Evolutionary conservation across 2,797 vertebrate species (phyloP), one percentile per base, ranked within the genome.

Genomic region (Crenichthys baileyi): DNA sequence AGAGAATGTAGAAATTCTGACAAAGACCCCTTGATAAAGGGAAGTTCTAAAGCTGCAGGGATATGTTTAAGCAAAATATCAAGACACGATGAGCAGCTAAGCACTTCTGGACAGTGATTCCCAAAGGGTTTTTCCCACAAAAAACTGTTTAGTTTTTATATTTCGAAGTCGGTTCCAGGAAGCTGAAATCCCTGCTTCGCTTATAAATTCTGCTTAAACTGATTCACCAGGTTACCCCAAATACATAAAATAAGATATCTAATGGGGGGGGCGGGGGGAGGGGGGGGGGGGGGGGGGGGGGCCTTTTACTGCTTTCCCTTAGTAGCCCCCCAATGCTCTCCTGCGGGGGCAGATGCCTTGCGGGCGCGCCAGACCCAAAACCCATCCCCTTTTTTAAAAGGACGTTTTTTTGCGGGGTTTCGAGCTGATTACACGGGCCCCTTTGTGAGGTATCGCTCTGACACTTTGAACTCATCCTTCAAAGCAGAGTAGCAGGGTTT

Each of bases 321-420:
- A n/a, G n/a, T n/a, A n/a, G n/a, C n/a, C n/a, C n/a, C n/a, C n/a
- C 84, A 53, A 99, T 90, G 31, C 90, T 85, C n/a, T 18, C 95
- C 95, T 63, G 98, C 86, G 0, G 96, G 96, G 96, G 75, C 96
- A 96, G 46, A 99, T 95, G 48, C 97, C n/a, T n/a, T 5, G 1
- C 97, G 97, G 77, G 97, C 98, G 98, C 98, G 1, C 97, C 98
- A 0, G 96, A 95, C 58, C 98, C 98, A 76, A 99, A n/a, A n/a
- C n/a, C n/a, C n/a, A n/a, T n/a, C n/a, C n/a, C n/a, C n/a, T n/a
- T n/a, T n/a, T n/a, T n/a, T n/a, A n/a, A n/a, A n/a, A n/a, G n/a
- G n/a, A n/a, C n/a, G n/a, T n/a, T n/a, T n/a, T n/a, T n/a, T n/a
- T n/a, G n/a, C n/a, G n/a, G n/a, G n/a, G n/a, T n/a, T n/a, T n/a